Percentiles rank a stretch among this genome's conserved stretches.
Evolutionary conservation across 2,797 vertebrate genomes (phyloP).

Genomic region (Ataeniobius toweri): DNA sequence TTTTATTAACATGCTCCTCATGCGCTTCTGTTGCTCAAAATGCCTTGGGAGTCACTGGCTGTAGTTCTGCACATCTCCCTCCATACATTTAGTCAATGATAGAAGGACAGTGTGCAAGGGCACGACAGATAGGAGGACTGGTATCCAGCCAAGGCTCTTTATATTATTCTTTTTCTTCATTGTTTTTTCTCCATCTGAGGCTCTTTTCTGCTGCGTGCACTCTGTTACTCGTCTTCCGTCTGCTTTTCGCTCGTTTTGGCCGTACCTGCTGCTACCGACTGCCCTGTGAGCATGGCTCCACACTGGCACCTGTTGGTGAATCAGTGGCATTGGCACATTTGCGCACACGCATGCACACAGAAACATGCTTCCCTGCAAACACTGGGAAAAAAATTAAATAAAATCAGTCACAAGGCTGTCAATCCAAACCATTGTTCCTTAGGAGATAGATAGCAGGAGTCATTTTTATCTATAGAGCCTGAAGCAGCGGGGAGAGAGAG

Average conservation of each 20-base stretch:
- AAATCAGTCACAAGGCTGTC: conserved; percentile 14
- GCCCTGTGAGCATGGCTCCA: conserved; percentile 59
- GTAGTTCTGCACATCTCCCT: conserved; percentile 32
- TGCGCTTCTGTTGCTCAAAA: conserved; percentile 32
- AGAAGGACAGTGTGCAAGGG: conserved; percentile 64
- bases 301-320: conserved; percentile 80
- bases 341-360: background rate
- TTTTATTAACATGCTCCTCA: conserved; percentile 59
- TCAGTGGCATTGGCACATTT: conserved; percentile 54
- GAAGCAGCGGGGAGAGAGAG: conserved; percentile 35
- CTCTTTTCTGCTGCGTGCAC: conserved; percentile 48
- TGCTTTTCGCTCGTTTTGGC: conserved; percentile 55
- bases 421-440: conserved; percentile 36
- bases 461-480: conserved; percentile 27
- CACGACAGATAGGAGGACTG: conserved; percentile 49
- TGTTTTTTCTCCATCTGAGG: conserved; percentile 35
- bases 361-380: background rate
- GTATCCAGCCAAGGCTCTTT: conserved; percentile 62
- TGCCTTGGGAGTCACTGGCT: conserved; percentile 36
- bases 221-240: conserved; percentile 53
- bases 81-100: conserved; percentile 54
- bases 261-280: conserved; percentile 37
- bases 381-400: background rate
- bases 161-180: conserved; percentile 9
- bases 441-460: conserved; percentile 29